These are phyloP conservation scores for Prenolepis imparis DNA, from an alignment of 2,888 invertebrate species.

Conservation along the genomic window DNA sequence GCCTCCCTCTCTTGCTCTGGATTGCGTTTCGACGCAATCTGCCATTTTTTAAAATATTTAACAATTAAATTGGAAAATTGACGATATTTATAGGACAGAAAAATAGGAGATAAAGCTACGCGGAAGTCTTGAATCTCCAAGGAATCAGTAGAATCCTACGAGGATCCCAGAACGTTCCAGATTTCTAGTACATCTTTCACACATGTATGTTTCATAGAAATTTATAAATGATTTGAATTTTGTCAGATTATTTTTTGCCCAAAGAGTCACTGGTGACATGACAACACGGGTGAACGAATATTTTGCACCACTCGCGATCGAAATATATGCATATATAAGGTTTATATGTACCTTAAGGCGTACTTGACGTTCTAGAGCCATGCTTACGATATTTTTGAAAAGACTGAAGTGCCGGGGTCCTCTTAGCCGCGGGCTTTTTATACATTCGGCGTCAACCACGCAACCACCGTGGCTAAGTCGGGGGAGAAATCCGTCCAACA, in stretches of 20 bases:
- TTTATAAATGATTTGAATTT: background rate
- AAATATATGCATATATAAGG: conserved; percentile 19
- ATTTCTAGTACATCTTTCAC: background rate
- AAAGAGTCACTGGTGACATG: conserved; percentile 1
- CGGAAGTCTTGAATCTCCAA: background rate
- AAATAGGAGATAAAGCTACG: background rate
- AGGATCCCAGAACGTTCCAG: background rate
- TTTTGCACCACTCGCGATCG: conserved; percentile 20
- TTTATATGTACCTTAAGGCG: conserved; percentile 92
- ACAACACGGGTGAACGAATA: conserved; percentile 4
- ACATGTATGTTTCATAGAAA: background rate
- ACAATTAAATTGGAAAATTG: background rate
- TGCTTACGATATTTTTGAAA: conserved; percentile 85
- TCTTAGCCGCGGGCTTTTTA: conserved; percentile 78
- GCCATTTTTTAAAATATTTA: conserved; percentile 54
- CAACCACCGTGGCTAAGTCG: conserved; percentile 46
- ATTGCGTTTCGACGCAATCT: conserved; percentile 95
- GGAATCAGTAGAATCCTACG: background rate
- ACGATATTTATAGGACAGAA: background rate
- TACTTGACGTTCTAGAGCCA: conserved; percentile 97
- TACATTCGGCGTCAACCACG: conserved; percentile 56
- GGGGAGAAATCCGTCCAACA: conserved; percentile 74
- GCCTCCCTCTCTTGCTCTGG: conserved; percentile 94
- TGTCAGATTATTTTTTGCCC: background rate
- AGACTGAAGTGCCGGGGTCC: conserved; percentile 82